Evolutionary conservation across 2,797 vertebrate species (phyloP), one percentile per base, ranked within the genome.

Genomic region (Eulemur albifrons): DNA sequence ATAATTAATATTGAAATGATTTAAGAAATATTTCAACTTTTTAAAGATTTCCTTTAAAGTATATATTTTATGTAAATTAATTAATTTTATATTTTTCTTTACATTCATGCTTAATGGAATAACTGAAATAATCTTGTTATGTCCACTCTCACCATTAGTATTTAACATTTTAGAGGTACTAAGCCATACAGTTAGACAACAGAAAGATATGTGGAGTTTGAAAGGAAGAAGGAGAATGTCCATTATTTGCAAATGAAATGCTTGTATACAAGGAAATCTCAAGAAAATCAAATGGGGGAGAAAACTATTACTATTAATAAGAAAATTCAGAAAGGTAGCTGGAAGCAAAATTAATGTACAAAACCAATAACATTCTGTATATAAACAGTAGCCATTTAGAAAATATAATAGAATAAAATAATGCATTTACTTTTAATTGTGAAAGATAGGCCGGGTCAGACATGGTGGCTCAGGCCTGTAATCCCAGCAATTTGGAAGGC

Each of bases 1-100:
- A 23, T 73, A 82, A 67, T 92, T 88, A 72, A 65, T 87, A 75
- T 90, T 48, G 79, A 84, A 96, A 96, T 93, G 79, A 54, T 94
- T 91, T 95, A 73, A 82, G 40, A 94, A 95, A 85, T 5, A 72
- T 82, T 84, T 77, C 15, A 95, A 45, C 17, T 82, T 87, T 63
- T 63, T 94, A 69, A 90, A 81, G 32, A 52, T 73, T 87, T 12
- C 72, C 69, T 92, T 75, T 93, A 35, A 82, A 73, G 32, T 70
- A 4, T 76, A 35, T 30, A 38, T 83, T 94, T 94, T 81, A 25
- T 57, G 40, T 73, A 18, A 90, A 76, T 90, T 35, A 96, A 32
- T 73, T 48, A 76, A n/a, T 72, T 88, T 90, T 88, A 18, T 83
- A 45, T 92, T 95, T 88, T 93, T 45, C 5, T 93, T 79, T 73